phyloP scores from a whole-genome alignment of 2,113 vertebrate species.

The Notechis scutatus region DNA sequence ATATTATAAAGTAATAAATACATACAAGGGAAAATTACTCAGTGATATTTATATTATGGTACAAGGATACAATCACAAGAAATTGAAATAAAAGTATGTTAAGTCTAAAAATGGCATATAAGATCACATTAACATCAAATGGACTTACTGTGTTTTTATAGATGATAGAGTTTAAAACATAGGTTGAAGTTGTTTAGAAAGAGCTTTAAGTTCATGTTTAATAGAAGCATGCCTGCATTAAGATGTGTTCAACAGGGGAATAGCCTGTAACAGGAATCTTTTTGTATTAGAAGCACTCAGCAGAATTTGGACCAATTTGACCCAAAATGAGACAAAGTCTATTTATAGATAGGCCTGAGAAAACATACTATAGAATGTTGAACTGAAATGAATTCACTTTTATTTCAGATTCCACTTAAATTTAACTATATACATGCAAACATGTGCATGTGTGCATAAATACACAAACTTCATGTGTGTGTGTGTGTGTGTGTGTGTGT shows the following conservation, averaged over 20 bases:
- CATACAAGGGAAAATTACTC: background rate
- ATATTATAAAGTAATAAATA: background rate
- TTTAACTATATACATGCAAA: background rate
- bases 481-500: no score
- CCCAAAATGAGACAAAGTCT: background rate
- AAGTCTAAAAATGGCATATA: background rate
- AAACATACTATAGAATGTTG: background rate
- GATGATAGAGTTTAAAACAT: background rate
- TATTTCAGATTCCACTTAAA: background rate
- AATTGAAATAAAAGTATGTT: background rate
- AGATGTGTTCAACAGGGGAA: background rate
- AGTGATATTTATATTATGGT: background rate
- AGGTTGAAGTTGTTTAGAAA: background rate
- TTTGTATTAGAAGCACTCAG: background rate
- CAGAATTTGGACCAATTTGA: background rate
- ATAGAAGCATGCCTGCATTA: background rate
- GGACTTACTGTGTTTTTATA: background rate
- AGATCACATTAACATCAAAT: background rate
- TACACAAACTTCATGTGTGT: no score
- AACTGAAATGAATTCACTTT: background rate
- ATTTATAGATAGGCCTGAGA: background rate
- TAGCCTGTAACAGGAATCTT: background rate
- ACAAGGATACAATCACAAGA: background rate
- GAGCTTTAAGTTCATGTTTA: background rate
- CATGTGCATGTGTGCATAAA: no score